Base-by-base conservation (phyloP, 2,888 invertebrate genomes). In the Mythimna loreyi region DNA sequence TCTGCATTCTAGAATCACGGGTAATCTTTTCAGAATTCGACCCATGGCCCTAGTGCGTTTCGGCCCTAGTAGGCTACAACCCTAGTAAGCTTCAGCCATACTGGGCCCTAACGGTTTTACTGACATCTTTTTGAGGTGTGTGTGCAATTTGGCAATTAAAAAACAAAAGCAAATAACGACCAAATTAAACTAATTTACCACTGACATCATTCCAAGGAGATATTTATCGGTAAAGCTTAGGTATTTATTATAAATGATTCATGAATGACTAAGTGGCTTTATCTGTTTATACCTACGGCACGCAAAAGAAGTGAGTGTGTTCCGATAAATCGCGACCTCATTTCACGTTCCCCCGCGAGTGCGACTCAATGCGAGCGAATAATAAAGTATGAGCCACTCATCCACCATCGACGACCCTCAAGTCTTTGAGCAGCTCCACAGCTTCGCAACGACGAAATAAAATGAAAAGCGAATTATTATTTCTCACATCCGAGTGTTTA, bases 391-490 rank as follows among this genome's bases (percentile, higher is more conserved):
- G 90, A 91, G 90, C 91, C 92, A 87, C 89, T 89, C 80, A 85
- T 93, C 85, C 86, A 90, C 85, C 92, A 89, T 93, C 92, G 90
- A 95, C 91, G 90, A 90, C 90, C 85, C 94, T 95, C 84, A 90
- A 93, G 84, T 86, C 91, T 92, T 93, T 92, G 92, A 93, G 90
- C 88, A 87, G 86, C 89, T 86, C 81, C 84, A n/a, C 43, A 36
- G 56, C 36, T 40, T 43, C 7, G 86, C 86, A 93, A 92, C 92
- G 92, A 93, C 89, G 92, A 92, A 93, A 93, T 91, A 91, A 90
- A 92, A 92, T 90, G 89, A 88, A 92, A 91, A 91, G 89, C 85
- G 87, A 92, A 94, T 94, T 94, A 92, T 94, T 94, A 93, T 92
- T 92, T 84, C 85, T 88, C 88, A 92, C 91, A 87, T 88, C 89